Conservation (phyloP, 2,797 vertebrate species). For the Etheostoma nigrum region DNA sequence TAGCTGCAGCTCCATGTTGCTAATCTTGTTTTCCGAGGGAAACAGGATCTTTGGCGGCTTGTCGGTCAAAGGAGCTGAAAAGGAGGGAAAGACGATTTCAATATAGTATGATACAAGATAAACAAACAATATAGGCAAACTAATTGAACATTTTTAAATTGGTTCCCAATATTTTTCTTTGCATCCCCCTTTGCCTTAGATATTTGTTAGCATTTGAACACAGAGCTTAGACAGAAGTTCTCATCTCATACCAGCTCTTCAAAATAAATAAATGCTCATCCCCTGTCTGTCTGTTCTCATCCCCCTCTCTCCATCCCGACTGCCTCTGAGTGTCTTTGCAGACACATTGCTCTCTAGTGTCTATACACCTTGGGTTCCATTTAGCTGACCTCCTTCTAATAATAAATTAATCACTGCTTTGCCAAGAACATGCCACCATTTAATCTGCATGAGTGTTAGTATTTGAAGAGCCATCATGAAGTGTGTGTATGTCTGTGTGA, state of each 20-base stretch:
- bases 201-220: conserved; percentile 21
- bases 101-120: conserved; percentile 8
- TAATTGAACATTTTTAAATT: conserved; percentile 11
- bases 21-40: conserved; percentile 95
- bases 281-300: conserved; percentile 5
- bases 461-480: conserved; percentile 60
- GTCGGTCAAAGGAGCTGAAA: conserved; percentile 96
- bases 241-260: conserved; percentile 8
- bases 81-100: conserved; percentile 56
- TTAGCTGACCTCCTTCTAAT: conserved; percentile 58
- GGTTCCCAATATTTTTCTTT: conserved; percentile 7
- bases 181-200: conserved; percentile 7
- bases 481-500: conserved; percentile 42
- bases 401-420: conserved; percentile 64
- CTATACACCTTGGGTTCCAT: conserved; percentile 34
- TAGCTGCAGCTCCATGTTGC: conserved; percentile 94
- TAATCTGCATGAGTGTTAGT: conserved; percentile 58
- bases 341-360: conserved; percentile 31
- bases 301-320: not conserved
- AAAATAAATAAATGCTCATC: conserved; percentile 20
- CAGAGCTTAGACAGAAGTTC: not conserved
- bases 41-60: conserved; percentile 98
- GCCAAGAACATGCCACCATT: conserved; percentile 57
- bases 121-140: conserved; percentile 6
- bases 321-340: conserved; percentile 11